Evolutionary conservation across 2,888 invertebrate species (phyloP).

Genomic region (Bombyx huttoni): DNA sequence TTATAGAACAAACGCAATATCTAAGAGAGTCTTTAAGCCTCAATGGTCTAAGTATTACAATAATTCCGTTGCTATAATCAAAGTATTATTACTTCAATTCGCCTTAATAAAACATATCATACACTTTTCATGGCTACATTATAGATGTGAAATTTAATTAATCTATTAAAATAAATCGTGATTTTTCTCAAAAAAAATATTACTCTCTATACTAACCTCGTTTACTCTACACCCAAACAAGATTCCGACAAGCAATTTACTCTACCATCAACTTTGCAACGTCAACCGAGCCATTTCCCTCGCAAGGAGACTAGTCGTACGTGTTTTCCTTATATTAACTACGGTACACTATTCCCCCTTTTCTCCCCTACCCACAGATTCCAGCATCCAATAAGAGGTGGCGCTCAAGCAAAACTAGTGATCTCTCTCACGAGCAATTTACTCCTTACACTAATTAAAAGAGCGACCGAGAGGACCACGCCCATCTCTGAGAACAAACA

Average conservation of each 20-base stretch:
- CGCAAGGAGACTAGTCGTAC: slow-evolving; percentile 49
- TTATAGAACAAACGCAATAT: too few species aligned
- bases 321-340: slow-evolving; percentile 69
- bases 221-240: not conserved
- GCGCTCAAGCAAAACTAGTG: slow-evolving; percentile 56
- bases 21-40: too few species aligned
- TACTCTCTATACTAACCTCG: not conserved
- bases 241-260: slow-evolving; percentile 39
- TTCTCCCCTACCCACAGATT: slow-evolving; percentile 40
- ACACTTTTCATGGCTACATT: too few species aligned
- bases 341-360: slow-evolving; percentile 59
- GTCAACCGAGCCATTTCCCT: slow-evolving; percentile 62
- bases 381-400: slow-evolving; percentile 67
- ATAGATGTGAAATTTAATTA: too few species aligned
- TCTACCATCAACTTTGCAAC: slow-evolving; percentile 52
- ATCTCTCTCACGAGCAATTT: slow-evolving; percentile 68
- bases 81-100: too few species aligned
- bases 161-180: not conserved
- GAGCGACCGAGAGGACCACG: slow-evolving; percentile 65
- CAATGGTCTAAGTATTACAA: too few species aligned
- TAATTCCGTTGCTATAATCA: too few species aligned
- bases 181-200: not conserved
- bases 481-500: slow-evolving; percentile 65
- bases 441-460: slow-evolving; percentile 74
- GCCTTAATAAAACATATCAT: too few species aligned